Base-by-base conservation (phyloP, 2,888 invertebrate species). In the Petrophora chlorosata region DNA sequence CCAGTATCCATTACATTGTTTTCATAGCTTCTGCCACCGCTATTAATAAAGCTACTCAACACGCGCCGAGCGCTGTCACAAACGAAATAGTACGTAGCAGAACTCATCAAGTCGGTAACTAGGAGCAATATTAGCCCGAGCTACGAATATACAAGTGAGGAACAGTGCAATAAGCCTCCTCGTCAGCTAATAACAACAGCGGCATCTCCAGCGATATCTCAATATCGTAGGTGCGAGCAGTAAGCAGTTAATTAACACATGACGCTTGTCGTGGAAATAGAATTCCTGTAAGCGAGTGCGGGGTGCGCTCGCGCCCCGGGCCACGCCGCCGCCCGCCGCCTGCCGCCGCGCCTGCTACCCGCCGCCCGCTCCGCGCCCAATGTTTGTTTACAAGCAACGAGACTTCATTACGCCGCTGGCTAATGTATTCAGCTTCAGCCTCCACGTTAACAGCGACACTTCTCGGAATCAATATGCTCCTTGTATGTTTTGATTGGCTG, bases 361-460 rank as follows among this genome's bases (percentile, higher is more conserved):
- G 38, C 44, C 67, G 59, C 56, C 67, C 67, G 67, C 67, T 63
- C 66, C 63, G 71, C 65, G 70, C 75, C 75, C 62, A 61, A 71
- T 87, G 86, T 90, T 90, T 90, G 89, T 90, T 89, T 90, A 90
- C 90, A 90, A 88, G 81, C 88, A 79, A 80, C 87, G 85, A 89
- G 90, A 89, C 89, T 90, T 90, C 90, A 90, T 90, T 90, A 90
- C 89, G 87, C 88, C 85, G 83, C 81, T 79, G 86, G 89, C 89
- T 90, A 90, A 90, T 90, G 90, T 90, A 90, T 90, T 90, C 90
- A 88, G 89, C 90, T 90, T 89, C 89, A 89, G 88, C 88, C 89
- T 88, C 82, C 86, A 87, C 88, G 90, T 87, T 89, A 88, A 89
- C 90, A 88, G 87, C 88, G 90, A 90, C 90, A 90, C 90, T 90